These are phyloP conservation scores for Pedetes capensis DNA, from an alignment of 2,113 vertebrate species.

Conservation along the genomic window DNA sequence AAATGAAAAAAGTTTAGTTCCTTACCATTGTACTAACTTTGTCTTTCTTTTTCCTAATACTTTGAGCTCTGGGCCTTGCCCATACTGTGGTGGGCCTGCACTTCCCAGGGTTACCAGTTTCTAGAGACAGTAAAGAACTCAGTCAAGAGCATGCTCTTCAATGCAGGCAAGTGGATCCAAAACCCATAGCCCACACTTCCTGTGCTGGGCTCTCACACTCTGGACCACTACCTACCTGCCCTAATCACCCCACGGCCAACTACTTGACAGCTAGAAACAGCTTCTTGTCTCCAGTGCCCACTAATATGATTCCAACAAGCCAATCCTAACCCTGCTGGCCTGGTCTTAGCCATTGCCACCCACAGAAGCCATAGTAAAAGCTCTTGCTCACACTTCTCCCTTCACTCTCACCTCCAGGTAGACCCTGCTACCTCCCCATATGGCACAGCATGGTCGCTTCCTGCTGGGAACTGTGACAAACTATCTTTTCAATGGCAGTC, in stretches of 20 bases:
- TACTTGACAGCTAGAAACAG: background rate
- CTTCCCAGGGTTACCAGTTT: background rate
- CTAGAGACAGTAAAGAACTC: background rate
- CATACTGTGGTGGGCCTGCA: no score
- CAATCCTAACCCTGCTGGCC: background rate
- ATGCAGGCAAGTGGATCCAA: background rate
- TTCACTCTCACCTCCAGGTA: background rate
- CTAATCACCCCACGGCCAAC: background rate
- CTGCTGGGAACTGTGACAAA: no score
- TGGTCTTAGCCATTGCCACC: background rate
- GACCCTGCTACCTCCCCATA: background rate
- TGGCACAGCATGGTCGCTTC: background rate
- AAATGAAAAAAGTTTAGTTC: background rate
- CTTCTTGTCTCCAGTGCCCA: background rate
- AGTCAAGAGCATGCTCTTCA: background rate
- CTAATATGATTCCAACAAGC: background rate
- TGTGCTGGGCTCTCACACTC: no score
- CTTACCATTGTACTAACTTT: background rate
- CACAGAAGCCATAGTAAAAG: background rate
- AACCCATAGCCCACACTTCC: background rate
- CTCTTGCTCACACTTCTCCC: no score
- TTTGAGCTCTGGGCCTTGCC: background rate
- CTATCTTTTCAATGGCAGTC: background rate
- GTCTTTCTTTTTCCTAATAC: background rate
- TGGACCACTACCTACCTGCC: no score